Evolutionary conservation across 1,140 invertebrate genomes (phyloP).

Genomic region (Laupala kohalensis): DNA sequence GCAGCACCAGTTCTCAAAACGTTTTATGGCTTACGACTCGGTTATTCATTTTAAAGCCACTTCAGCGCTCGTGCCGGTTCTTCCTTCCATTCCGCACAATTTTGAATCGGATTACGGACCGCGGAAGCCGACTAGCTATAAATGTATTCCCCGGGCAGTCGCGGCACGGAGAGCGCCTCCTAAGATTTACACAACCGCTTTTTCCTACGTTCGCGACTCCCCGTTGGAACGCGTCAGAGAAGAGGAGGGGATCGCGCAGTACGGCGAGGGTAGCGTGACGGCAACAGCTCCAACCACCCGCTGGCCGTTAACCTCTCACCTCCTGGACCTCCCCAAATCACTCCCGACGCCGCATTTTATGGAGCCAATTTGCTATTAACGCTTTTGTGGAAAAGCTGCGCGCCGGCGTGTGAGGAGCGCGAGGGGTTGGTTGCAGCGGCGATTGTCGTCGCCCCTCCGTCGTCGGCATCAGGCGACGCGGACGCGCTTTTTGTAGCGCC

Average conservation of each 20-base stretch:
- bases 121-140: neutral
- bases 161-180: too few species aligned
- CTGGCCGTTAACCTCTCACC: neutral
- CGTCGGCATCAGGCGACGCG: too few species aligned
- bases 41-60: neutral
- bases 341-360: slow-evolving; percentile 12
- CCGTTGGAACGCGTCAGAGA: too few species aligned
- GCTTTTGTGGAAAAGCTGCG: slow-evolving; percentile 10
- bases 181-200: neutral
- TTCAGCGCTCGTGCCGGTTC: neutral
- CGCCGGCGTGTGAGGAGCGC: neutral
- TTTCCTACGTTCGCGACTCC: neutral
- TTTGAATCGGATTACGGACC: neutral
- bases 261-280: too few species aligned
- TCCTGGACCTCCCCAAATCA: slow-evolving; percentile 4
- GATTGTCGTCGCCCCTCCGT: too few species aligned
- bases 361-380: slow-evolving; percentile 15
- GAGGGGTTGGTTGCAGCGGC: neutral
- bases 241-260: too few species aligned
- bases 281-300: too few species aligned
- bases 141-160: neutral
- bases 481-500: too few species aligned
- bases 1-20: neutral
- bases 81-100: neutral
- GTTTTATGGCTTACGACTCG: neutral